Evolutionary conservation across 2,113 vertebrate species (phyloP).

Genomic region (Emydocephalus ijimae): DNA sequence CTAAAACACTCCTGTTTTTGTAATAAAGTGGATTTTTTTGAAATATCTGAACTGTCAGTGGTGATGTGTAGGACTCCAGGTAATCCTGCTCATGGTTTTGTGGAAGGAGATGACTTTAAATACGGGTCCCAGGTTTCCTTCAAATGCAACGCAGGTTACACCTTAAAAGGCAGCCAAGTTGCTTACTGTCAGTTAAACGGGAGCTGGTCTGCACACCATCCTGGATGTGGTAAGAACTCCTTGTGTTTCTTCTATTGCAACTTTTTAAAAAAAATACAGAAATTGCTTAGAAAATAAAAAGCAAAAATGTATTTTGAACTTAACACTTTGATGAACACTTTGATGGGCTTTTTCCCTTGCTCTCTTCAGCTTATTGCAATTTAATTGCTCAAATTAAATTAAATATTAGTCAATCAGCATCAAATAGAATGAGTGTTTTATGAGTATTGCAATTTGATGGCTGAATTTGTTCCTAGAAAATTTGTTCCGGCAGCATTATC

Average conservation of each 20-base stretch:
- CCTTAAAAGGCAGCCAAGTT: constrained; percentile 71
- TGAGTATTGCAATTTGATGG: not conserved
- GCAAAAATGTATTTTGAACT: constrained; percentile 16
- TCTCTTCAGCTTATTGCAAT: not conserved
- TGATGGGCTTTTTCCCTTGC: not conserved
- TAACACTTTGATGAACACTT: not conserved
- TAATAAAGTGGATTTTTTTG: constrained; percentile 76
- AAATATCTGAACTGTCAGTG: constrained; percentile 79
- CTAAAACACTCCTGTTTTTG: constrained; percentile 68
- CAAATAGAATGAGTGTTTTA: constrained; percentile 26
- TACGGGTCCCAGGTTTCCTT: constrained; percentile 80
- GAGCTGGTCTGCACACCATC: constrained; percentile 78
- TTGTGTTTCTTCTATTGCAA: constrained; percentile 47
- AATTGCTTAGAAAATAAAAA: not conserved
- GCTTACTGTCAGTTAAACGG: constrained; percentile 81
- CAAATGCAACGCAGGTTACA: constrained; percentile 79
- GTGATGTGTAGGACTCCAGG: constrained; percentile 83
- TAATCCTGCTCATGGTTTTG: constrained; percentile 77
- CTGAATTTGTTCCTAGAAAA: not conserved
- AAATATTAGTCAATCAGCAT: not conserved
- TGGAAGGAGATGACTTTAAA: constrained; percentile 79
- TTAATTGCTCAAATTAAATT: not conserved
- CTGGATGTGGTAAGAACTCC: constrained; percentile 80
- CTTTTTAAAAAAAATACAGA: not conserved
- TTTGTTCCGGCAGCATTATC: not conserved